Percentiles rank a stretch among this genome's conserved stretches.
phyloP scores from a whole-genome alignment of 1,140 invertebrate genomes.

The Pseudobourletiella spinata region DNA sequence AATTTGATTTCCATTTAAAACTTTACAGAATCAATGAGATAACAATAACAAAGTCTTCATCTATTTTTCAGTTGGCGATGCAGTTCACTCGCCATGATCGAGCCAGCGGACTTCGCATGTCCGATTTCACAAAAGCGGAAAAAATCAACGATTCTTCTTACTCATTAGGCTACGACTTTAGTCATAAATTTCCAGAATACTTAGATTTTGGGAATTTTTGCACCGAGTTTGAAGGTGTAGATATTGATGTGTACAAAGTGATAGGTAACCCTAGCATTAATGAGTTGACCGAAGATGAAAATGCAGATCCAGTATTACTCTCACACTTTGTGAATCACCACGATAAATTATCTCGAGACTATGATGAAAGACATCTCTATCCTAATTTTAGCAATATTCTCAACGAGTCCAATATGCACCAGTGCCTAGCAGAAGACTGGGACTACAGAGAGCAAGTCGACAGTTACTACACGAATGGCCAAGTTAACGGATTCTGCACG shows the following conservation, averaged over 20 bases:
- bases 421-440: neutral
- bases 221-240: neutral
- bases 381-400: neutral
- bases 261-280: neutral
- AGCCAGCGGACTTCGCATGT: neutral
- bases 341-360: neutral
- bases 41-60: too few species aligned
- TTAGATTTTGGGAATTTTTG: neutral
- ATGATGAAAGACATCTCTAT: neutral
- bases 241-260: neutral
- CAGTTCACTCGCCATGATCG: neutral
- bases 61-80: slow-evolving; percentile 1
- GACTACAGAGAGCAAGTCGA: too few species aligned
- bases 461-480: neutral
- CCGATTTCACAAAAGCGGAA: neutral
- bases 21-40: too few species aligned
- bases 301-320: neutral
- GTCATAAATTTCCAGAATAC: neutral
- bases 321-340: neutral
- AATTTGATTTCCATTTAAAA: too few species aligned
- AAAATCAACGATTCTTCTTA: neutral
- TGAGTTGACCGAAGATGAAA: neutral
- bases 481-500: neutral
- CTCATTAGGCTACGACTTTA: neutral
- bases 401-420: too few species aligned